Evolutionary conservation across 2,888 invertebrate species (phyloP).

Genomic region (Ligdia adustata): DNA sequence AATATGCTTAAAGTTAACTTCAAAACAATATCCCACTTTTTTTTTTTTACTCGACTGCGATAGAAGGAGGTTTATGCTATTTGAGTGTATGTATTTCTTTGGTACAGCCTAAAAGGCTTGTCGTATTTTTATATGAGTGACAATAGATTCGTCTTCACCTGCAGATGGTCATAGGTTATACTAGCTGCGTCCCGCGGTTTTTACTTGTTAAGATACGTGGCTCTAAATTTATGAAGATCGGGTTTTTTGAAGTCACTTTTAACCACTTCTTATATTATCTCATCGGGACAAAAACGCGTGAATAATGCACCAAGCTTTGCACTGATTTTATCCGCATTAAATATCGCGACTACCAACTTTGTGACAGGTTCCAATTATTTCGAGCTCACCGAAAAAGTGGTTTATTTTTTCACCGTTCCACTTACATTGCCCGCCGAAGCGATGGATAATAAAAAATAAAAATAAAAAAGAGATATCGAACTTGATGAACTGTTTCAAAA

Average conservation of each 20-base stretch:
- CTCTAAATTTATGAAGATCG: background rate
- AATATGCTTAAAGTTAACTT: no score
- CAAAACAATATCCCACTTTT: no score
- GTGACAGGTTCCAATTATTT: conserved; percentile 35
- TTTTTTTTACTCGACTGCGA: no score
- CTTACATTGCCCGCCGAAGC: conserved; percentile 30
- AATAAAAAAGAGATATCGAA: conserved; percentile 32
- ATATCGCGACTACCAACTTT: conserved; percentile 27
- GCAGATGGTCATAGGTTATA: no score
- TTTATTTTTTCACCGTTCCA: conserved; percentile 36
- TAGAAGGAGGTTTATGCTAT: no score
- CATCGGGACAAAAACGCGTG: conserved; percentile 1
- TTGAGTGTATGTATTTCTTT: no score
- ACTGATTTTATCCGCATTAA: conserved; percentile 21
- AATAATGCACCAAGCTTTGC: conserved; percentile 15
- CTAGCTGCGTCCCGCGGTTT: no score
- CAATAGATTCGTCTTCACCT: no score
- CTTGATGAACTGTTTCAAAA: conserved; percentile 62
- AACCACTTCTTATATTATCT: background rate
- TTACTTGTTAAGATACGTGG: background rate
- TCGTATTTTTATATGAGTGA: no score
- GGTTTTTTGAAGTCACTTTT: no score
- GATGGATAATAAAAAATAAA: conserved; percentile 37
- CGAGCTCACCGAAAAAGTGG: conserved; percentile 28
- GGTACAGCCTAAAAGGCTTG: no score